Base-by-base conservation (phyloP, 2,113 vertebrate genomes). In the Synodontis membranacea region DNA sequence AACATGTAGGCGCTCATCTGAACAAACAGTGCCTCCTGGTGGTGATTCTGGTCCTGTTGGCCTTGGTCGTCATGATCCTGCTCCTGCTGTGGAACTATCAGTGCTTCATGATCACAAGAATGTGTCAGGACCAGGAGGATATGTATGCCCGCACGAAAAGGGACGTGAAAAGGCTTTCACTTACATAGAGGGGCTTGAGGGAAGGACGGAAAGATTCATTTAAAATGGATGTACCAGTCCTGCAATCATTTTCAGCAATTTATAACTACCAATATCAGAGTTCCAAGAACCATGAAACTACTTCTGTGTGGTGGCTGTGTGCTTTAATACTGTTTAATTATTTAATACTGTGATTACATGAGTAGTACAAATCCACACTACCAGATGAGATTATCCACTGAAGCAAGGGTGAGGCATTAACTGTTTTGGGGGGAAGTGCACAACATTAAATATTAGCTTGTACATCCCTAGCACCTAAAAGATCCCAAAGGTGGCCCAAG, bases 21-120 rank as follows among this genome's bases (percentile, higher is more conserved):
- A 58, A 83, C 42, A 80, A 56, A 17, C 66, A 88, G 28, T 70
- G 64, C 88, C 89, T 88, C 86, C 91, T 93, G 86, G 82, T 93
- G 91, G 88, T 81, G 25, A 21, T 46, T 64, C 72, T 93, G 58
- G 56, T 92, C 19, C 50, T 92, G 75, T 74, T 91, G 19, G 78
- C 86, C 19, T 82, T 92, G 88, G 87, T 90, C 11, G 52, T 56
- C 50, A 92, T 91, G 91, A 78, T 87, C 5, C 86, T 92, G 74
- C 90, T 93, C 37, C 85, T 94, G 28, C 68, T 93, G 46, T 92
- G 89, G 93, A 94, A 93, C 87, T 93, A 94, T 89, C 84, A 93
- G 86, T 93, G 93, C 46, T 88, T 93, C 46, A 87, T 93, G 37
- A 10, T 93, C 28, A 90, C 87, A 8, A 84, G n/a, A 75, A 28